Percentiles rank a stretch among this genome's conserved stretches.
Evolutionary conservation across 2,888 invertebrate genomes (phyloP).

Genomic region (Cerceris ruficornis): DNA sequence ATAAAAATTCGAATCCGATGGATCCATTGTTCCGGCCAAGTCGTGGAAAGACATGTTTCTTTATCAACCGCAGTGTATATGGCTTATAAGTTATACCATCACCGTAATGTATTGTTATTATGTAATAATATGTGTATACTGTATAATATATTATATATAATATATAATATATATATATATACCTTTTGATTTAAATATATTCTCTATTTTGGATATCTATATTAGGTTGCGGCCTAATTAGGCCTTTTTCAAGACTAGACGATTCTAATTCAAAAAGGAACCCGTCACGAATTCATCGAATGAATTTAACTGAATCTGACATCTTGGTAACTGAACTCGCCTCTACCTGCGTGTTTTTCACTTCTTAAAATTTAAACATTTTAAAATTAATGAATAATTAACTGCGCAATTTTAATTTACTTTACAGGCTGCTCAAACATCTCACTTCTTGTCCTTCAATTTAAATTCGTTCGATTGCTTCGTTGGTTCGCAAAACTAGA

Average conservation of each 20-base stretch:
- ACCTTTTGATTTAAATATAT: slow-evolving; percentile 71
- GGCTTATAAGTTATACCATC: slow-evolving; percentile 60
- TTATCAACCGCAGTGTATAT: slow-evolving; percentile 61
- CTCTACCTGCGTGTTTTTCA: background rate
- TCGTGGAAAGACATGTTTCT: slow-evolving; percentile 51
- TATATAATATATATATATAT: slow-evolving; percentile 62
- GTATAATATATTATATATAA: slow-evolving; percentile 65
- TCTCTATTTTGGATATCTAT: slow-evolving; percentile 69
- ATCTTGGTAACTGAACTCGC: background rate
- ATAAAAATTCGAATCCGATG: slow-evolving; percentile 36
- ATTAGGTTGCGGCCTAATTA: slow-evolving; percentile 57
- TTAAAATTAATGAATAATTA: too few species aligned
- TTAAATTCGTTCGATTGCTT: slow-evolving; percentile 21
- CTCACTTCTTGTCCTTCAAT: background rate
- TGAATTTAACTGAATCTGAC: background rate
- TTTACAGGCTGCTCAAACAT: background rate
- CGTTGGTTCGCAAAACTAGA: slow-evolving; percentile 26
- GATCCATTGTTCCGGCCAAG: slow-evolving; percentile 56
- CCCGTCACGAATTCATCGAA: slow-evolving; percentile 10
- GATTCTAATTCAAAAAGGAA: slow-evolving; percentile 49
- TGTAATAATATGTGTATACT: slow-evolving; percentile 57
- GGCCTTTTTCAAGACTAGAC: slow-evolving; percentile 65
- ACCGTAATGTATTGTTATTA: slow-evolving; percentile 56
- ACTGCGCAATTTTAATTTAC: too few species aligned
- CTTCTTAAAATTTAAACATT: too few species aligned